Conservation (phyloP, 2,888 invertebrate genomes). For the Caenorhabditis doughertyi region DNA sequence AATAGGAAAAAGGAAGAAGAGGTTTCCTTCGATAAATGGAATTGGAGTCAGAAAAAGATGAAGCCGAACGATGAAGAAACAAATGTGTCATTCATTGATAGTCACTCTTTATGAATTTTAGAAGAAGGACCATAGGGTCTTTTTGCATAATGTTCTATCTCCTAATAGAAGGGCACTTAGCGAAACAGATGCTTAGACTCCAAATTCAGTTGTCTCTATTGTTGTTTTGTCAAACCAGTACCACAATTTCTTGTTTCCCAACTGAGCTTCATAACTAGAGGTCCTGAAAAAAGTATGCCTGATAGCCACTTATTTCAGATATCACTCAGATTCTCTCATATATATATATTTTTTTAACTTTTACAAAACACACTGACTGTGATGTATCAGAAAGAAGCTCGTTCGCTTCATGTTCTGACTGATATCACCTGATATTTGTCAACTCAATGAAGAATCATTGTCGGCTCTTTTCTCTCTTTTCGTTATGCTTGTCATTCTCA, state of each 20-base stretch:
- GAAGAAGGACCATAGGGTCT: background rate
- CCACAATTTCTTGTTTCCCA: no score
- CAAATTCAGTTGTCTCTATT: no score
- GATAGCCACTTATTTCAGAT: no score
- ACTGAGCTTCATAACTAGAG: no score
- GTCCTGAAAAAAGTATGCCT: no score
- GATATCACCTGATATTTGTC: slow-evolving; percentile 59
- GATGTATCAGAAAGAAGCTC: background rate
- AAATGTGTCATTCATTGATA: background rate
- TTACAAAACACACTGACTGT: background rate
- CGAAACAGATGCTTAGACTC: no score
- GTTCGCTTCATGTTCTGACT: slow-evolving; percentile 6
- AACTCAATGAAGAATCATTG: slow-evolving; percentile 41
- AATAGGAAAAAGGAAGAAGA: slow-evolving; percentile 18
- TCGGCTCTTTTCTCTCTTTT: slow-evolving; percentile 5
- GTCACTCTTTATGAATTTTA: background rate
- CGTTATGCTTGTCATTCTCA: slow-evolving; percentile 27
- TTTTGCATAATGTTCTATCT: no score
- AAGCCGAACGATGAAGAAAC: background rate
- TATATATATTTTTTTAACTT: no score
- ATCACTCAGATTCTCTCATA: no score
- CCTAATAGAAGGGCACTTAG: no score
- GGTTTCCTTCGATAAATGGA: slow-evolving; percentile 32
- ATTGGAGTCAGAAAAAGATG: slow-evolving; percentile 15
- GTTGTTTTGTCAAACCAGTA: no score